phyloP scores from a whole-genome alignment of 53 echinoderm and acorn worm species.

The Mesocentrotus franciscanus region DNA sequence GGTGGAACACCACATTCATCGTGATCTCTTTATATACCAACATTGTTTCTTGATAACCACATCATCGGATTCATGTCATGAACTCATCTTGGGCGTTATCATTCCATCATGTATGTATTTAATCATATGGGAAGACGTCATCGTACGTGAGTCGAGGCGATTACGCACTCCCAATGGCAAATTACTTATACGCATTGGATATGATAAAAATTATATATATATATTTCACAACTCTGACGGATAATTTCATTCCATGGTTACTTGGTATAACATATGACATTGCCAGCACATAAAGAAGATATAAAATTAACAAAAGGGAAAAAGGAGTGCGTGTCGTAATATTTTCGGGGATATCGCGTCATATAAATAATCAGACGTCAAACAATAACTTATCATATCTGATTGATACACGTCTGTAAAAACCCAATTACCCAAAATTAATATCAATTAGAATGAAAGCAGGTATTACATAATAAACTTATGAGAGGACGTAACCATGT shows the following conservation, averaged over 20 bases:
- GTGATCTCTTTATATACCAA: not conserved
- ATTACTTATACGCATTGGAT: too few relatives aligned
- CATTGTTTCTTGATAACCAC: not conserved
- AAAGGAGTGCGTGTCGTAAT: not conserved
- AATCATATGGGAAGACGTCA: not conserved
- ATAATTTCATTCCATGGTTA: too few relatives aligned
- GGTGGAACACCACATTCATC: not conserved
- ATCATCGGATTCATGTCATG: not conserved
- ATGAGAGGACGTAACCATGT: too few relatives aligned
- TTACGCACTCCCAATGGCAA: not conserved
- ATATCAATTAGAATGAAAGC: too few relatives aligned
- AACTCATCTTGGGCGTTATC: not conserved
- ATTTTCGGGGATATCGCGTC: not conserved
- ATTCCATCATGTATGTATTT: not conserved
- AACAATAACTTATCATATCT: too few relatives aligned
- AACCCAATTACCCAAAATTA: too few relatives aligned
- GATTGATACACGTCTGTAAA: too few relatives aligned
- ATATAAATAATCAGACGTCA: not conserved
- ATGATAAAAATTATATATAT: too few relatives aligned
- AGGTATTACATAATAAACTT: too few relatives aligned
- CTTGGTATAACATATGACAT: too few relatives aligned
- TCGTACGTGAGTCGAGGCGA: not conserved
- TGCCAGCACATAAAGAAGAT: too few relatives aligned
- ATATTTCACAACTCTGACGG: too few relatives aligned
- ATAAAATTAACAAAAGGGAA: not conserved